These are phyloP conservation scores for Ictalurus punctatus DNA, from an alignment of 2,113 vertebrate species.

Conservation along the genomic window DNA sequence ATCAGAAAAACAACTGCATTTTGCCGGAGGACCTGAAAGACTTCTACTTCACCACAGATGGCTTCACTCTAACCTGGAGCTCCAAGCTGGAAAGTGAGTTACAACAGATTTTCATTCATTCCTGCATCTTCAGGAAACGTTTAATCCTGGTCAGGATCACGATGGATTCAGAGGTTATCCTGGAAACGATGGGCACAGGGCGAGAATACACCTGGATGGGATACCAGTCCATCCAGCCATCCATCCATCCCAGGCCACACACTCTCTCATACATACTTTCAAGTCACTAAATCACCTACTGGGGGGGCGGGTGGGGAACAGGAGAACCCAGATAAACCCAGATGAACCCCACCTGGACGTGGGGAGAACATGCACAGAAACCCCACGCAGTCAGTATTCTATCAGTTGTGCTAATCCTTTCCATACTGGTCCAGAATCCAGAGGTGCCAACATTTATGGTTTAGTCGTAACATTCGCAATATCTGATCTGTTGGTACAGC, in stretches of 20 bases:
- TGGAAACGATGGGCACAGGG: neutral
- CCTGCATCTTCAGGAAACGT: neutral
- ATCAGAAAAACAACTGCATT: slow-evolving; percentile 86
- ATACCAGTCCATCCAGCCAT: neutral
- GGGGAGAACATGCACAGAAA: neutral
- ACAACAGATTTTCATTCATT: neutral
- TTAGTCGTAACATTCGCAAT: neutral
- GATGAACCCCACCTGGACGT: neutral
- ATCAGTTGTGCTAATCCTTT: neutral
- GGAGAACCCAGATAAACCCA: neutral
- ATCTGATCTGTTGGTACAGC: neutral
- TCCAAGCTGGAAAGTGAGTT: slow-evolving; percentile 86
- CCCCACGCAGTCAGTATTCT: neutral
- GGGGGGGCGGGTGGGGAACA: neutral
- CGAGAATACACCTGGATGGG: neutral
- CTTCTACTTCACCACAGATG: slow-evolving; percentile 92
- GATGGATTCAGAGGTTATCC: neutral
- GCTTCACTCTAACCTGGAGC: slow-evolving; percentile 90
- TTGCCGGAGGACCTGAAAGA: slow-evolving; percentile 92
- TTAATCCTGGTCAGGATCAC: neutral
- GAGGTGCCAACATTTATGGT: neutral
- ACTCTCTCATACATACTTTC: neutral
- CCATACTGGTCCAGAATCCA: neutral
- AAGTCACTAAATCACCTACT: neutral
- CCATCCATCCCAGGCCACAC: no score